Percentiles rank a stretch among this genome's conserved stretches.
phyloP scores from a whole-genome alignment of 2,888 invertebrate species.

The Pecten maximus region DNA sequence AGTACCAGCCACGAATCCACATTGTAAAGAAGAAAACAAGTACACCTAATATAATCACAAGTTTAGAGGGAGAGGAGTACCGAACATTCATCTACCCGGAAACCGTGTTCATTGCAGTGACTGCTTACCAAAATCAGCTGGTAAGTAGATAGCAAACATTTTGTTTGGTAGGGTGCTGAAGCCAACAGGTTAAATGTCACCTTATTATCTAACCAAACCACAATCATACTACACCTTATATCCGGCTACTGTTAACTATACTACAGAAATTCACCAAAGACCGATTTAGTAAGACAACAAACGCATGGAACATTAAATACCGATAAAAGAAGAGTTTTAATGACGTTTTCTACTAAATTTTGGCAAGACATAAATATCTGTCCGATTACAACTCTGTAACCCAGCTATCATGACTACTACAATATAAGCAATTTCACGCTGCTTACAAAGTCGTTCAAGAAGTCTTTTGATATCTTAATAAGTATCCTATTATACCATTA shows the following conservation, averaged over 20 bases:
- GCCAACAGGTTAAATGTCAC: background rate
- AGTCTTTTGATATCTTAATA: constrained; percentile 47
- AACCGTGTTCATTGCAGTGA: constrained; percentile 99
- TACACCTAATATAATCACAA: constrained; percentile 84
- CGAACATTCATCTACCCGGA: constrained; percentile 99
- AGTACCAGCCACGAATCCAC: constrained; percentile 99
- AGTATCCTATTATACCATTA: constrained; percentile 47
- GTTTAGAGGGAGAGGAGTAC: constrained; percentile 95
- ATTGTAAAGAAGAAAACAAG: constrained; percentile 93
- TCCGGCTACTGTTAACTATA: background rate
- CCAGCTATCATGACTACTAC: constrained; percentile 2
- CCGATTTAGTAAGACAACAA: constrained; percentile 27
- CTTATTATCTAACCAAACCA: constrained; percentile 20
- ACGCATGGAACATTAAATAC: constrained; percentile 5
- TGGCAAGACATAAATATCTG: constrained; percentile 25
- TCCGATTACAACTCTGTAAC: background rate
- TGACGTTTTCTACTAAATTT: background rate
- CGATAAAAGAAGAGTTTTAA: constrained; percentile 26
- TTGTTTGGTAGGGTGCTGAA: background rate
- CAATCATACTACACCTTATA: background rate
- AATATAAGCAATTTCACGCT: constrained; percentile 35
- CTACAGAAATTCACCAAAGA: background rate
- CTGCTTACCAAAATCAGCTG: constrained; percentile 99
- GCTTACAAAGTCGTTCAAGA: constrained; percentile 22
- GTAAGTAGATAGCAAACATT: constrained; percentile 84